Conservation (phyloP, 2,888 invertebrate genomes). For the Drosophila austrosaltans region DNA sequence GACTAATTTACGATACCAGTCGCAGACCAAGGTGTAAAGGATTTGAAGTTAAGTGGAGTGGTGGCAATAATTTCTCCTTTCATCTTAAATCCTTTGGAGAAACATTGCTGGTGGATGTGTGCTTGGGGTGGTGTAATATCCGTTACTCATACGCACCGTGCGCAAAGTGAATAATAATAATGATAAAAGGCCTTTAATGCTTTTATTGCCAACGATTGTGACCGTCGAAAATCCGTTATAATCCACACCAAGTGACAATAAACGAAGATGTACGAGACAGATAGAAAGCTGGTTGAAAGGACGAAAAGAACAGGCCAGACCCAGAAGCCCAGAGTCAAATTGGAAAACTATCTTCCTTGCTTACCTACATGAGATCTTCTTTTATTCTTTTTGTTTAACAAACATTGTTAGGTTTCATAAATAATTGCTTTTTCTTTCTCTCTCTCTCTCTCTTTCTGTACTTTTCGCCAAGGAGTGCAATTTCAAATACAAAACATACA, state of each 20-base stretch:
- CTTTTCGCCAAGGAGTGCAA: conserved; percentile 30
- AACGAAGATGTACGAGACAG: conserved; percentile 61
- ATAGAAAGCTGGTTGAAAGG: not conserved
- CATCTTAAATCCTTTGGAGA: conserved; percentile 68
- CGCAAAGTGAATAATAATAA: conserved; percentile 79
- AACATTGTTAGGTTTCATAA: no score
- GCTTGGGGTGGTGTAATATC: not conserved
- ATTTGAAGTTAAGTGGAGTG: not conserved
- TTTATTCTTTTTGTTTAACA: no score
- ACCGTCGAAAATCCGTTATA: conserved; percentile 74
- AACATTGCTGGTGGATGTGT: conserved; percentile 2
- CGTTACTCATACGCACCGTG: conserved; percentile 54
- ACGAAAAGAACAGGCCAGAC: not conserved
- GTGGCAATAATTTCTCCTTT: conserved; percentile 59
- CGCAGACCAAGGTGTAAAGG: conserved; percentile 1
- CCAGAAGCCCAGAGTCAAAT: conserved; percentile 24
- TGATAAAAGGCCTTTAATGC: conserved; percentile 72
- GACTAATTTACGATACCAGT: conserved; percentile 57
- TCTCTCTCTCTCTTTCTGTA: conserved; percentile 8
- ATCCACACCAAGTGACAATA: conserved; percentile 79
- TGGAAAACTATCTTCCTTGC: conserved; percentile 68
- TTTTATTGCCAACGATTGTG: conserved; percentile 79
- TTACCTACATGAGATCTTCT: conserved; percentile 15
- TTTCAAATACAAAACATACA: conserved; percentile 15
- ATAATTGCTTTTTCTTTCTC: no score